Base-by-base conservation (phyloP, 2,888 invertebrate species). In the Heliconius erato region DNA sequence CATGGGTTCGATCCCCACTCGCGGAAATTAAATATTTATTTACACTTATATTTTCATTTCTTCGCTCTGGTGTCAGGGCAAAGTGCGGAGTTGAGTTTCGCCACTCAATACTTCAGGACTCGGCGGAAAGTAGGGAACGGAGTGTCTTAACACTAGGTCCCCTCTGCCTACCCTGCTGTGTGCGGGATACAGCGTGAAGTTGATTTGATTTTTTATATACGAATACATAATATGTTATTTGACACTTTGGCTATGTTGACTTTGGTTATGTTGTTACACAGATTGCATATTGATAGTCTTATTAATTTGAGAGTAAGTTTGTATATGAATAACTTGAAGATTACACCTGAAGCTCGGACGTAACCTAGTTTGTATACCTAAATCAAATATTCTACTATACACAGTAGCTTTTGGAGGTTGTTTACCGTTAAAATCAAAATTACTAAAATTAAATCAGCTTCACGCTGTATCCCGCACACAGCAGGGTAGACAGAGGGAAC, bases 211-310 rank as follows among this genome's bases (percentile, higher is more conserved):
- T 28, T 28, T 28, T 28, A 3, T 40, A 69, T 19, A 19, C 11
- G 11, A 11, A 11, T 40, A 40, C 6, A 32, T 32, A 32, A 32
- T 32, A 32, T 32, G 32, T 68, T 9, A n/a, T 63, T n/a, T 69
- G 1, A 69, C 40, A 69, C 71, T 5, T 40, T 28, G 28, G 28
- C 28, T 28, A 28, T 28, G 28, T 28, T 28, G 2, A 28, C 28
- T 28, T 28, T n/a, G 40, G 44, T 44, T 16, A 67, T 44, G 71
- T 26, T 12, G 23, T 44, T 71, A 16, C 44, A 44, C 67, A 28
- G 12, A n/a, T 44, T 71, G 71, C 40, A 71, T 71, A 71, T 71
- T 71, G 71, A 71, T 71, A 71, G 71, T 26, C 40, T 14, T 71
- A 71, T 71, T 71, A 71, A 71, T 44, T 44, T 71, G 40, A 44